Base-by-base conservation (phyloP, 2,797 vertebrate species). In the Antrozous pallidus region DNA sequence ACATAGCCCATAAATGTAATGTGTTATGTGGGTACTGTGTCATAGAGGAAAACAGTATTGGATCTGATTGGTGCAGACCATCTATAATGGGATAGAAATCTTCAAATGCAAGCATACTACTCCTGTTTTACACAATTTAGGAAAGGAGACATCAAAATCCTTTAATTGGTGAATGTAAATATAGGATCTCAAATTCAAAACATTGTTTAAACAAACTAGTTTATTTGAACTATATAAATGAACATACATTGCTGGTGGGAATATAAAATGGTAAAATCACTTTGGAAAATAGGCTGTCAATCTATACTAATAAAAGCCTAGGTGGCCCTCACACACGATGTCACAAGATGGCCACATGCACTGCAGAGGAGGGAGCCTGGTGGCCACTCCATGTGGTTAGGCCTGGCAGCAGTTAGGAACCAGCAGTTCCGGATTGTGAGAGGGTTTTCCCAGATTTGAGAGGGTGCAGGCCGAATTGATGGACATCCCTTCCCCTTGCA, bases 211-310 rank as follows among this genome's bases (percentile, higher is more conserved):
- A 75, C 22, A 16, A 79, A 18, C 31, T 71, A 56, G 45, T 6
- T 67, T 67, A 91, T 58, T 54, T 73, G 36, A 61, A 47, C 61
- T 81, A 75, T 47, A 93, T 86, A 87, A 79, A 86, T 82, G 71
- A 95, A 56, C 20, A 93, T 65, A 51, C 26, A 82, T 31, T 80
- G 45, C n/a, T 14, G 2, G 36, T 79, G n/a, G 45, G 26, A 63
- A 81, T 61, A 77, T 65, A 78, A 81, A 90, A 71, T 71, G 31
- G 45, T 93, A 38, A 94, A 67, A 63, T 93, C 73, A 93, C 47
- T 63, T 80, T 83, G 70, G 67, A 92, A 94, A 83, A 61, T 9
- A 86, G 56, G 22, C 40, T 88, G 51, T 40, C 36, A 82, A 78
- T 54, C 51, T 54, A 54, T 54, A 54, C 51, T 54, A 54, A 54